phyloP scores from a whole-genome alignment of 2,888 invertebrate genomes.

The Fabriciana adippe region DNA sequence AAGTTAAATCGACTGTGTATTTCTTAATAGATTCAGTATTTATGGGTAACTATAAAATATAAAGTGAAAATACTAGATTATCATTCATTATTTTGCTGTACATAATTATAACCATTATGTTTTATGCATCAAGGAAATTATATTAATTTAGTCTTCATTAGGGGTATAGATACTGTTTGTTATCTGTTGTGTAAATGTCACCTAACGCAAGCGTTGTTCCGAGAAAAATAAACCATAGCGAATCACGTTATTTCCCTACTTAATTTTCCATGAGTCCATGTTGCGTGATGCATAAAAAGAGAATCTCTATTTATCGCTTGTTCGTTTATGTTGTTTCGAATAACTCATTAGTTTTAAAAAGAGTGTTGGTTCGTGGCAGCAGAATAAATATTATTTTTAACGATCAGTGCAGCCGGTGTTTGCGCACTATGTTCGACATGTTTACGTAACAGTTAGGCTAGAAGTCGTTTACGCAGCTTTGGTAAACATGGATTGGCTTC shows the following conservation, averaged over 20 bases:
- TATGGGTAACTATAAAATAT: too few relatives aligned
- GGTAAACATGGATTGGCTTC: conserved; percentile 59
- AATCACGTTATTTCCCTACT: conserved; percentile 21
- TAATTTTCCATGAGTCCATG: conserved; percentile 13
- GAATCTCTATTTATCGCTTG: conserved; percentile 11
- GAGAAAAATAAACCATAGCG: conserved; percentile 45
- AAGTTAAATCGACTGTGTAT: too few relatives aligned
- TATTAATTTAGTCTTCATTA: too few relatives aligned
- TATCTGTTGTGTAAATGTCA: too few relatives aligned
- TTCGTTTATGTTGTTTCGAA: conserved; percentile 38
- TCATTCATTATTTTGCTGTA: too few relatives aligned
- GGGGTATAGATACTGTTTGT: too few relatives aligned
- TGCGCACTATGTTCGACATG: conserved; percentile 56
- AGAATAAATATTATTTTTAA: conserved; percentile 78
- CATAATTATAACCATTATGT: too few relatives aligned
- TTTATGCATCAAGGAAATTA: too few relatives aligned
- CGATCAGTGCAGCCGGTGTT: conserved; percentile 76
- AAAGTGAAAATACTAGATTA: too few relatives aligned
- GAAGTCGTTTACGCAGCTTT: conserved; percentile 49
- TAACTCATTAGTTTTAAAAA: conserved; percentile 39
- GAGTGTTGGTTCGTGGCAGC: conserved; percentile 51
- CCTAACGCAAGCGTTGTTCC: conserved; percentile 40
- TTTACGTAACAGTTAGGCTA: conserved; percentile 73
- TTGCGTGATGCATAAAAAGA: conserved; percentile 11
- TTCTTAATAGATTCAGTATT: too few relatives aligned